phyloP scores from a whole-genome alignment of 2,888 invertebrate genomes.

The Erebia palarica region DNA sequence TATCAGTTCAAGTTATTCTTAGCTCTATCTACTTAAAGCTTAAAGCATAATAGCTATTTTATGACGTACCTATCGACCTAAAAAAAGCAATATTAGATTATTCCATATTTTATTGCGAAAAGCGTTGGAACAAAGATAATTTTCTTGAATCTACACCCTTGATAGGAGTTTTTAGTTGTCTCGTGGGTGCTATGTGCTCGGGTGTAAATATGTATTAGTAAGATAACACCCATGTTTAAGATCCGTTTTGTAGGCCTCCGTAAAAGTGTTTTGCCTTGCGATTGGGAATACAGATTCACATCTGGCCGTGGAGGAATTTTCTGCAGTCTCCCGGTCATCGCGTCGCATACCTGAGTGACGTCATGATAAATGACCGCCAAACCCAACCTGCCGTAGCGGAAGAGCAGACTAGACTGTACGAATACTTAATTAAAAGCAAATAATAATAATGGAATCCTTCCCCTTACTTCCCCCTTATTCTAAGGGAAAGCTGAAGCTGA shows the following conservation, averaged over 20 bases:
- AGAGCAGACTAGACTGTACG: slow-evolving; percentile 12
- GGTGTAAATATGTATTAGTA: slow-evolving; percentile 38
- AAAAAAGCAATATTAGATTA: too few relatives aligned
- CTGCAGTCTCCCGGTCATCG: slow-evolving; percentile 18
- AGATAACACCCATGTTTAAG: slow-evolving; percentile 12
- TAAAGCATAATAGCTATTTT: too few relatives aligned
- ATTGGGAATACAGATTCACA: slow-evolving; percentile 12
- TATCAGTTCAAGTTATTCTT: too few relatives aligned
- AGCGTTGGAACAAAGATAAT: background rate
- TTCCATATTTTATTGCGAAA: background rate
- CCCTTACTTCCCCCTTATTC: too few relatives aligned
- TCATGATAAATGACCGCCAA: slow-evolving; percentile 21
- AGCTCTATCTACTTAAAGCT: too few relatives aligned
- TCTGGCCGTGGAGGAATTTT: slow-evolving; percentile 9
- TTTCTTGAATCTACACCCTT: slow-evolving; percentile 23
- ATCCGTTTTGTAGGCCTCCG: slow-evolving; percentile 8
- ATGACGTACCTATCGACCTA: too few relatives aligned
- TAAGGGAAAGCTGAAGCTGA: too few relatives aligned
- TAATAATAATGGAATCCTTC: slow-evolving; percentile 10
- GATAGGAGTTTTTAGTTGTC: slow-evolving; percentile 46
- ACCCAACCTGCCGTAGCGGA: background rate
- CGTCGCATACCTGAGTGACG: slow-evolving; percentile 18
- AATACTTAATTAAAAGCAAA: slow-evolving; percentile 24
- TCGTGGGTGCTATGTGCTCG: slow-evolving; percentile 40
- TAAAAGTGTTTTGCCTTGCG: slow-evolving; percentile 3